phyloP scores from a whole-genome alignment of 2,113 vertebrate species.

The Hyperoodon ampullatus region DNA sequence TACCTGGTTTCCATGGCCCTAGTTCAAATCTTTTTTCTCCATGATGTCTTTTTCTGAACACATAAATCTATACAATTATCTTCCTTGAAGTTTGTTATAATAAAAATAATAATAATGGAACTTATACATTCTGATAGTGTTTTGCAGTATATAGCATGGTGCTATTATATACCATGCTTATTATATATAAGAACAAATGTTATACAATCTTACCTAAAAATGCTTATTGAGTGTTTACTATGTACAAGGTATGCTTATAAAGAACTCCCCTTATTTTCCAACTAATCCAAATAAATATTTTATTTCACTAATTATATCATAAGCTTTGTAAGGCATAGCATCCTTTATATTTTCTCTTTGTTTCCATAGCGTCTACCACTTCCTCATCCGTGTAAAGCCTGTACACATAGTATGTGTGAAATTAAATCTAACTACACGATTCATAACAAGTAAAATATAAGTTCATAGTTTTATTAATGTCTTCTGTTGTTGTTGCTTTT shows the following conservation, averaged over 20 bases:
- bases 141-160: background rate
- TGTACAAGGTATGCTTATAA: background rate
- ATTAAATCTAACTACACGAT: background rate
- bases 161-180: too few relatives aligned
- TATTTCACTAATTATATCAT: background rate
- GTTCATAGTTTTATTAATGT: background rate
- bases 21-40: slow-evolving; percentile 11
- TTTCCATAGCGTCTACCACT: background rate
- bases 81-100: background rate
- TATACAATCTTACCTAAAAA: slow-evolving; percentile 4
- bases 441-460: slow-evolving; percentile 30
- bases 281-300: slow-evolving; percentile 19
- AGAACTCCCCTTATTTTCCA: background rate
- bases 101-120: background rate
- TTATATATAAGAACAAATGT: background rate
- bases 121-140: background rate
- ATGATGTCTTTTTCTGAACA: slow-evolving; percentile 15
- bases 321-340: background rate
- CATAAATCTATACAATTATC: background rate
- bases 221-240: background rate
- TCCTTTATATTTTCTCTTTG: background rate
- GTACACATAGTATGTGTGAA: background rate
- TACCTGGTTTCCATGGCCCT: background rate
- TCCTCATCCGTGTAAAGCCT: background rate
- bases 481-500: slow-evolving; percentile 24